phyloP scores from a whole-genome alignment of 2,113 vertebrate genomes.

The Rhegmatorhina hoffmannsi region DNA sequence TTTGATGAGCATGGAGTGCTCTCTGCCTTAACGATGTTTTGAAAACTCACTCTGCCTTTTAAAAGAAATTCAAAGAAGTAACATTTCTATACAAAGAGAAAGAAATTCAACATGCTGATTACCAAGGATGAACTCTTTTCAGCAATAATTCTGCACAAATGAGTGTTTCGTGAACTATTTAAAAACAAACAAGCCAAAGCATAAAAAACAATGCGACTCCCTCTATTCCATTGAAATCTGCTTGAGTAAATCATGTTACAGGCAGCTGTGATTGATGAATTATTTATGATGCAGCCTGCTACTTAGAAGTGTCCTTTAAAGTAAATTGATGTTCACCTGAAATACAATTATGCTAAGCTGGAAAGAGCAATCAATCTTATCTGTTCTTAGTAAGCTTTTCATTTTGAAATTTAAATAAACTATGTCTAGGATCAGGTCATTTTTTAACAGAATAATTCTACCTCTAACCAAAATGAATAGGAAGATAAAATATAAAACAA shows the following conservation, averaged over 20 bases:
- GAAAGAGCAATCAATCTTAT: slow-evolving; percentile 83
- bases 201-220: slow-evolving; percentile 61
- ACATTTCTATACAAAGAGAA: slow-evolving; percentile 7
- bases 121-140: slow-evolving; percentile 41
- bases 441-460: slow-evolving; percentile 73
- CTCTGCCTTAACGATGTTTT: neutral
- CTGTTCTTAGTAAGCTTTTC: slow-evolving; percentile 81
- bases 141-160: slow-evolving; percentile 45
- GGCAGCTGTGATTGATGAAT: slow-evolving; percentile 81
- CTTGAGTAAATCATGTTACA: slow-evolving; percentile 74
- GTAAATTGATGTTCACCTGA: slow-evolving; percentile 89
- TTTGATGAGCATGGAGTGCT: neutral
- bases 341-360: slow-evolving; percentile 85
- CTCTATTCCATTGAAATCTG: slow-evolving; percentile 70
- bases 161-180: slow-evolving; percentile 60
- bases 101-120: slow-evolving; percentile 20
- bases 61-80: neutral
- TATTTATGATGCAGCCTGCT: slow-evolving; percentile 83
- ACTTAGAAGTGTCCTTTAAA: slow-evolving; percentile 87
- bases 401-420: slow-evolving; percentile 84
- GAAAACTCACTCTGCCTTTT: slow-evolving; percentile 29
- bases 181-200: slow-evolving; percentile 61
- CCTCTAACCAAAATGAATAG: slow-evolving; percentile 67
- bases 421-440: slow-evolving; percentile 71
- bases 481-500: slow-evolving; percentile 68